Base-by-base conservation (phyloP, 2,797 vertebrate genomes). In the Florisuga fusca region DNA sequence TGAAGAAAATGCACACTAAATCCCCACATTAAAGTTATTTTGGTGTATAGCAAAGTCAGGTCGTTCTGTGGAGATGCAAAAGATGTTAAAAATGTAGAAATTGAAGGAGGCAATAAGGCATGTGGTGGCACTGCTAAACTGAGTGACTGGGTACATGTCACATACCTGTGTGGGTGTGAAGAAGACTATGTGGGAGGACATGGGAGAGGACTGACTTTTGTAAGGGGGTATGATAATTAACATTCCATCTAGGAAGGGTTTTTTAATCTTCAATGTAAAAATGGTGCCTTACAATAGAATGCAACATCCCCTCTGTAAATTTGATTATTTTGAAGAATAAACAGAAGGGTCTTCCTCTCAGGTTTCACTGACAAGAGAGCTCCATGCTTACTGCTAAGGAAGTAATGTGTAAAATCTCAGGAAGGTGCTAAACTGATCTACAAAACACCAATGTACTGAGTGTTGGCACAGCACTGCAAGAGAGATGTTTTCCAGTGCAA, bases 31-130 rank as follows among this genome's bases (percentile, higher is more conserved):
- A 71, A 68, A 84, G 74, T 61, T 89, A 66, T 89, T 91, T 64
- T 1, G 2, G 66, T 61, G 43, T 69, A 91, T 85, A 69, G 58
- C n/a, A 41, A 91, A 90, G 66, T 89, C 18, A 75, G 71, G 43
- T 71, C n/a, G 58, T 91, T 68, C 69, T 95, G 34, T 43, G 74
- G 80, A 94, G 48, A 51, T 89, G 62, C 79, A 90, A 92, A 94
- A 80, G 23, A 75, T 73, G 79, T 89, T 91, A 68, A 89, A 91
- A 93, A 78, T 90, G 51, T 76, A 95, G 67, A 91, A 82, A 86
- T 75, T 72, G 57, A 93, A 80, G 68, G 63, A 84, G 33, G 76
- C 83, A 80, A 79, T 86, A 89, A 75, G 48, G 53, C 95, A 71
- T 8, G 38, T 19, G 55, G 41, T 85, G 38, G 27, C 64, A 68